A percentile compares a stretch with the other conserved stretches of the same genome.
Conservation (phyloP, 2,113 vertebrate genomes). For the Misgurnus mizolepis region DNA sequence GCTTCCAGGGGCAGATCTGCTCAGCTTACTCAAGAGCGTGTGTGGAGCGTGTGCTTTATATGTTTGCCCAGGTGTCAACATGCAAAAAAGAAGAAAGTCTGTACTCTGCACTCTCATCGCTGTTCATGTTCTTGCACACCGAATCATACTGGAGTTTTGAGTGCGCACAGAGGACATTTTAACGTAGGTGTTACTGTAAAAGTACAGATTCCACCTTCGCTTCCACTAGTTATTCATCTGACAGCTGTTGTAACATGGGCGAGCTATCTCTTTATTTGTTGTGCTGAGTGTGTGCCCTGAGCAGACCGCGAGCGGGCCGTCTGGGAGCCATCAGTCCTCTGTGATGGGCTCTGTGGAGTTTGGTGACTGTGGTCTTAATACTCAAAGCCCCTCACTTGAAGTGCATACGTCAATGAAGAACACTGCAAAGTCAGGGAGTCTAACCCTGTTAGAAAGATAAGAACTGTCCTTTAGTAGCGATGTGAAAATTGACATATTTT, state of each 20-base stretch:
- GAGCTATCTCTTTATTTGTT: constrained; percentile 69
- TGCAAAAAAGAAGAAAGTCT: neutral
- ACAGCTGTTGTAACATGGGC: constrained; percentile 60
- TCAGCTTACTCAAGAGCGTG: constrained; percentile 65
- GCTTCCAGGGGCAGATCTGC: constrained; percentile 74
- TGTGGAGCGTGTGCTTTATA: constrained; percentile 27
- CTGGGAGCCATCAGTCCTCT: constrained; percentile 64
- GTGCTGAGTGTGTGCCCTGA: constrained; percentile 61
- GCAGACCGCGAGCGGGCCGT: constrained; percentile 64
- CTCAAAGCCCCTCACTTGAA: constrained; percentile 49
- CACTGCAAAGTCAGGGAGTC: constrained; percentile 49
- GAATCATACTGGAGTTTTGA: constrained; percentile 9
- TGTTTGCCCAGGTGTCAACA: constrained; percentile 39
- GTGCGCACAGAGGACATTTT: neutral
- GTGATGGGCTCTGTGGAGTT: constrained; percentile 68
- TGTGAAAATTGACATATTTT: too few species aligned
- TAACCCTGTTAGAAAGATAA: constrained; percentile 1
- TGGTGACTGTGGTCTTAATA: constrained; percentile 67
- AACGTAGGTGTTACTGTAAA: constrained; percentile 20
- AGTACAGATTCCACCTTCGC: constrained; percentile 63
- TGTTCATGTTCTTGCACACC: neutral
- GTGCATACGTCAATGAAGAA: constrained; percentile 15
- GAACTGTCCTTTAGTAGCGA: too few species aligned
- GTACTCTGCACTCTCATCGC: neutral
- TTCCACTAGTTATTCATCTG: constrained; percentile 71